Conservation (phyloP, 1,140 invertebrate genomes). For the Camponotus pennsylvanicus region DNA sequence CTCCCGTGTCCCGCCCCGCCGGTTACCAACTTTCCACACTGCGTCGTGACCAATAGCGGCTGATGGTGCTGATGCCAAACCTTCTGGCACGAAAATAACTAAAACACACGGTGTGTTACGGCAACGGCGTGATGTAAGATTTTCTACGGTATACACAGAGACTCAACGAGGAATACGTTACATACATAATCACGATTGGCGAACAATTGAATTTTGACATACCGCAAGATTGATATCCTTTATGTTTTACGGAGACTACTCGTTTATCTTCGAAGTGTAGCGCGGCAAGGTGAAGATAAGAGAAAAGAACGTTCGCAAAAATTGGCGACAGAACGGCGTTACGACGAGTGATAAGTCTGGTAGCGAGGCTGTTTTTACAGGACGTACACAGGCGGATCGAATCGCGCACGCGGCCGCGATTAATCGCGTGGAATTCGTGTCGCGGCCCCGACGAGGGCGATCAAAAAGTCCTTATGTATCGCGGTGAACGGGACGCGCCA, state of each 20-base stretch:
- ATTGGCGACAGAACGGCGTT: background rate
- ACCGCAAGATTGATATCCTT: background rate
- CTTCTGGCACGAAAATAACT: slow-evolving; percentile 68
- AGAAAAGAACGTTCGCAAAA: background rate
- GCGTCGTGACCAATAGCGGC: slow-evolving; percentile 65
- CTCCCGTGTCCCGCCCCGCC: slow-evolving; percentile 5
- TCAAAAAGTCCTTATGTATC: slow-evolving; percentile 74
- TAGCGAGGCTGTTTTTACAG: slow-evolving; percentile 52
- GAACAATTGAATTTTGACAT: background rate
- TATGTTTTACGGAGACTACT: background rate
- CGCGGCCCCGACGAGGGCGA: slow-evolving; percentile 59
- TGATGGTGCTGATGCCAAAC: slow-evolving; percentile 40
- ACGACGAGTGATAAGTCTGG: slow-evolving; percentile 13
- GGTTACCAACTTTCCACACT: slow-evolving; percentile 55
- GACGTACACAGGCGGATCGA: slow-evolving; percentile 41
- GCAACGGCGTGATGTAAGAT: slow-evolving; percentile 62
- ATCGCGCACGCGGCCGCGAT: slow-evolving; percentile 66
- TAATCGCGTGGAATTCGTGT: slow-evolving; percentile 71
- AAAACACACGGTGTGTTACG: slow-evolving; percentile 62
- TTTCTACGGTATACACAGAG: slow-evolving; percentile 1
- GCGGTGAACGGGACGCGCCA: slow-evolving; percentile 64
- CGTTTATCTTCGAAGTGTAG: background rate
- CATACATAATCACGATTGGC: background rate
- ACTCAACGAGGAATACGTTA: background rate
- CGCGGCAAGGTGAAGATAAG: background rate